Conservation (phyloP, 2,888 invertebrate genomes). For the Acrobasis repandana region DNA sequence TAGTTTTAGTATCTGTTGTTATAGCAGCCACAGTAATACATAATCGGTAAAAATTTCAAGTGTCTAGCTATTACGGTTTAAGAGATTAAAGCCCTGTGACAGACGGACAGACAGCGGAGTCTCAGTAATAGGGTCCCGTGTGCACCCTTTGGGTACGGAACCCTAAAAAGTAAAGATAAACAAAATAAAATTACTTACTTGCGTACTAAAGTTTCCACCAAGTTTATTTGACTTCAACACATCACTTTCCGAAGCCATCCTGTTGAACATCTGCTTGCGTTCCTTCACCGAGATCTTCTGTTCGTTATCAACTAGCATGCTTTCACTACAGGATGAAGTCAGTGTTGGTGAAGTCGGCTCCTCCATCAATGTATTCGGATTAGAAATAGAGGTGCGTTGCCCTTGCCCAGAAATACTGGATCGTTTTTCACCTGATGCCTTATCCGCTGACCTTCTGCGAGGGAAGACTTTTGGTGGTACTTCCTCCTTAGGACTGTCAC, state of each 20-base stretch:
- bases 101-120: too few relatives aligned
- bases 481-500: conserved; percentile 48
- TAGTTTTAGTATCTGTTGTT: too few relatives aligned
- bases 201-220: conserved; percentile 69
- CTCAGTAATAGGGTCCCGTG: too few relatives aligned
- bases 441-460: conserved; percentile 62
- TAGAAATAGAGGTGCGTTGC: conserved; percentile 49
- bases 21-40: too few relatives aligned
- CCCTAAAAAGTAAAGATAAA: not conserved
- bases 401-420: conserved; percentile 42
- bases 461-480: conserved; percentile 63
- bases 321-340: conserved; percentile 66
- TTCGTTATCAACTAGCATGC: conserved; percentile 75
- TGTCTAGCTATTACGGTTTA: too few relatives aligned
- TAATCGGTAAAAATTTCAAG: too few relatives aligned
- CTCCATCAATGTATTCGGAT: conserved; percentile 45
- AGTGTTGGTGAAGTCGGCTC: conserved; percentile 46
- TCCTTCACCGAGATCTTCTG: conserved; percentile 94
- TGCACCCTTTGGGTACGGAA: too few relatives aligned
- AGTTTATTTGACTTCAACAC: conserved; percentile 78
- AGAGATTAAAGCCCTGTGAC: too few relatives aligned
- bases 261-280: conserved; percentile 95
- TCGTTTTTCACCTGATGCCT: conserved; percentile 49
- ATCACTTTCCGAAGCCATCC: conserved; percentile 92
- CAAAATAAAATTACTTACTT: conserved; percentile 77